Evolutionary conservation across 2,113 vertebrate genomes (phyloP), one percentile per base, ranked within the genome.

Genomic region (Aptenodytes forsteri): DNA sequence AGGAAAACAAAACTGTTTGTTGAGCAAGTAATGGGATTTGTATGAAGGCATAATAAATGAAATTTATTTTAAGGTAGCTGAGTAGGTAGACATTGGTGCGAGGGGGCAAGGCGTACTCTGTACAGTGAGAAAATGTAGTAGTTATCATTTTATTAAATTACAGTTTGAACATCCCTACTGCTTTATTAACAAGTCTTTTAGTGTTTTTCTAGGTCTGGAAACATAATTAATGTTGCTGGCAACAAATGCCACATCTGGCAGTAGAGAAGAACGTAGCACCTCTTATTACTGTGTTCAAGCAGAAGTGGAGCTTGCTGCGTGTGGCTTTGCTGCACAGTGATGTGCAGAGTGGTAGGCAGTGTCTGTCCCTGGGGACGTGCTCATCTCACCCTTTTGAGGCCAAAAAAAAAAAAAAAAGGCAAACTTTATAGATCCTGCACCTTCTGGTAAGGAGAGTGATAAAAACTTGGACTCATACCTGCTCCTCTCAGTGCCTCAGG

Each of bases 1-100:
- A 59, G 92, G 77, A 77, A 95, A 91, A 79, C 85, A 83, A 59
- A 62, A 79, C 87, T 96, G 88, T 97, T 92, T 95, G 92, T 90
- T 92, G 85, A 91, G 83, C 87, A 83, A 87, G 84, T 91, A 69
- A 83, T 50, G 90, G 80, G 84, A 92, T 96, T 93, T 94, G 82
- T 95, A 61, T 55, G 90, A 52, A 81, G 49, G 73, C 94, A 78
- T 93, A 84, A 91, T 86, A 93, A 92, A 88, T 65, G 70, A 86
- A 77, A 77, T 49, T 56, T 95, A 91, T 96, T 91, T 93, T 90
- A 91, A 89, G 62, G 78, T 90, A 85, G 52, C 87, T 94, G 72
- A 85, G 42, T 55, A 84, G 84, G 72, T 91, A 76, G 8, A 25
- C 0, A 3, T 47, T 81, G 26, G 71, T 18, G 19, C 1, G 0